Percentiles rank a stretch among this genome's conserved stretches.
phyloP scores from a whole-genome alignment of 2,888 invertebrate species.

The Diplazon laetatorius region DNA sequence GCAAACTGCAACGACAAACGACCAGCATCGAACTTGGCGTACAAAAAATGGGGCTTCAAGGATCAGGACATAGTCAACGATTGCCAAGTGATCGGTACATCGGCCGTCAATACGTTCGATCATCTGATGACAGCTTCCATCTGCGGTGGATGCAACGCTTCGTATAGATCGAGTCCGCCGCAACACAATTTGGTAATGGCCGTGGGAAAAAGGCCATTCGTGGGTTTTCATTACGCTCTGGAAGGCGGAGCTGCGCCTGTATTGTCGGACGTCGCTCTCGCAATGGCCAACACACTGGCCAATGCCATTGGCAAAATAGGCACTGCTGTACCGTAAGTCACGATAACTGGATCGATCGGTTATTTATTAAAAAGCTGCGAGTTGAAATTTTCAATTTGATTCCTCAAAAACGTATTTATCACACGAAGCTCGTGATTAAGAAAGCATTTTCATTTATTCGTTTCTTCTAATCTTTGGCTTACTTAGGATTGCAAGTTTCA shows the following conservation, averaged over 20 bases:
- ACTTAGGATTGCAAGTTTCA: too few relatives aligned
- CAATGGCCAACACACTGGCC: conserved; percentile 94
- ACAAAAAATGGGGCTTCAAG: conserved; percentile 94
- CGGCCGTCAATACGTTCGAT: conserved; percentile 91
- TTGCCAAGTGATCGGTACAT: conserved; percentile 89
- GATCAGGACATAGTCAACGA: conserved; percentile 90
- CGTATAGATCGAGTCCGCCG: conserved; percentile 89
- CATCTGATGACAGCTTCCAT: conserved; percentile 92
- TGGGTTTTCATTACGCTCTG: conserved; percentile 94
- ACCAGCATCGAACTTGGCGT: conserved; percentile 87
- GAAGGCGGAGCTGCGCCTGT: conserved; percentile 93
- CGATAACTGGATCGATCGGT: too few relatives aligned
- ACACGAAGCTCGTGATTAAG: too few relatives aligned
- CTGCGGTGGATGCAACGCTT: conserved; percentile 88
- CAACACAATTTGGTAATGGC: conserved; percentile 90
- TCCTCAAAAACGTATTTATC: too few relatives aligned
- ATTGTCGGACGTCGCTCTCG: conserved; percentile 95
- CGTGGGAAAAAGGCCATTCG: conserved; percentile 91
- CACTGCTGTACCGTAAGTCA: conserved; percentile 86
- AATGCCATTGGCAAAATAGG: conserved; percentile 84
- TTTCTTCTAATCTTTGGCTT: too few relatives aligned
- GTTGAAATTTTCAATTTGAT: too few relatives aligned
- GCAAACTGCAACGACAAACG: conserved; percentile 87
- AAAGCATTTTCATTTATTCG: too few relatives aligned
- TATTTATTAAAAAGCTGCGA: too few relatives aligned